Evolutionary conservation across 1,140 invertebrate species (phyloP), one percentile per base, ranked within the genome.

Genomic region (Calephelis virginiensis): DNA sequence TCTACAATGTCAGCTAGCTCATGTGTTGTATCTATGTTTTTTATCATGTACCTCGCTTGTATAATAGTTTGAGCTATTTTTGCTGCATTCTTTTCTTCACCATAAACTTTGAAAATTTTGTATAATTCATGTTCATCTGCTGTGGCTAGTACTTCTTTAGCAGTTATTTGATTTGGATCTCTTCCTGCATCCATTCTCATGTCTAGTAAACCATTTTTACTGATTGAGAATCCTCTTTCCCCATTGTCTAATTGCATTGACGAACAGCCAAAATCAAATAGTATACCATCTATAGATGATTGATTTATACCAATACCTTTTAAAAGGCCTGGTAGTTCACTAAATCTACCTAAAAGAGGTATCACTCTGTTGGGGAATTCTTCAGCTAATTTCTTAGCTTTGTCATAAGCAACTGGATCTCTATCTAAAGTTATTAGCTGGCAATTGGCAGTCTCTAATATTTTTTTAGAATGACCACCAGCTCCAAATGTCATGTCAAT

Each of bases 181-280:
- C 95, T 93, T 40, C 93, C 89, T 3, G 95, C 94, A 92, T 98
- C 96, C 98, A 99, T 99, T 83, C 98, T 93, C 98, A 99, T 99
- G 82, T 99, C 98, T 60, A 99, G 92, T 8, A 95, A 96, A 0
- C 97, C 97, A 92, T 98, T 93, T 81, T 94, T 93, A 59, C 94
- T 95, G 0, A 98, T 74, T 11, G 96, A 94, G 91, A 99, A 99
- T 6, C 98, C 98, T 82, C 98, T 92, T 13, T 93, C 91, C 3
- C 94, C 90, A 76, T 93, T 92, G 80, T 98, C 96, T 83, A 98
- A 95, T 90, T 99, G 98, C 97, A 99, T 98, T 1, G 97, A 98
- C 6, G 98, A 99, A 84, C 96, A 97, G n/a, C 98, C 98, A 86
- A 97, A 95, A 92, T 99, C 98, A 92, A 98, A 97, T 12, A 99